Conservation (phyloP, 2,797 vertebrate genomes). For the Microcaecilia unicolor region DNA sequence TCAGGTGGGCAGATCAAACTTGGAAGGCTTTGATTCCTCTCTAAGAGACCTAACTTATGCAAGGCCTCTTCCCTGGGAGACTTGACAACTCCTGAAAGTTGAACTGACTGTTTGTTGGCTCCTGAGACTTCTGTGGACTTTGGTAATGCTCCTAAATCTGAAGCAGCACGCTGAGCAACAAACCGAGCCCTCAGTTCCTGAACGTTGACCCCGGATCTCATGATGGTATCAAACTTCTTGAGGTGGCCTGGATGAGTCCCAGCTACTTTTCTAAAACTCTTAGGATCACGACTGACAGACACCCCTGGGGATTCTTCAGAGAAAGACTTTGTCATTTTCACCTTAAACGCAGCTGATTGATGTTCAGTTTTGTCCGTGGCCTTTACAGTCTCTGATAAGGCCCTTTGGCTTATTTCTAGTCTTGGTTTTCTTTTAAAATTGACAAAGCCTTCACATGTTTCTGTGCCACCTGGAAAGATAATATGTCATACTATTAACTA, state of each 20-base stretch:
- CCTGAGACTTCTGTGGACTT: not conserved
- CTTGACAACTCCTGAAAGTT: not conserved
- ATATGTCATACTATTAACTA: not conserved
- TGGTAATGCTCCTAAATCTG: not conserved
- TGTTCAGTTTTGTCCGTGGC: not conserved
- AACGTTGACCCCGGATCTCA: slow-evolving; percentile 21
- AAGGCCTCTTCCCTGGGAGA: slow-evolving; percentile 13
- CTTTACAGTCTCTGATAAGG: not conserved
- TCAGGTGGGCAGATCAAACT: not conserved
- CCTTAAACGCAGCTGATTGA: not conserved
- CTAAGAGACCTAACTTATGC: slow-evolving; percentile 19
- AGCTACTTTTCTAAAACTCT: not conserved
- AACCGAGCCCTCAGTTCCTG: slow-evolving; percentile 23
- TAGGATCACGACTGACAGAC: not conserved
- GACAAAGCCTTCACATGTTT: not conserved
- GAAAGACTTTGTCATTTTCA: slow-evolving; percentile 3
- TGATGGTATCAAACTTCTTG: slow-evolving; percentile 22
- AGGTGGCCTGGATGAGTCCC: slow-evolving; percentile 1
- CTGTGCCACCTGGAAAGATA: not conserved
- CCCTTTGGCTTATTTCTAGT: not conserved
- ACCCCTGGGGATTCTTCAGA: slow-evolving; percentile 3
- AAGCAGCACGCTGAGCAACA: not conserved
- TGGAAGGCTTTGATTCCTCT: not conserved
- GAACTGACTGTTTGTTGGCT: not conserved
- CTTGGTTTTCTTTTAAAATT: not conserved